Evolutionary conservation across 1,140 invertebrate genomes (phyloP).

Genomic region (Ceratoteleas bidentatus): DNA sequence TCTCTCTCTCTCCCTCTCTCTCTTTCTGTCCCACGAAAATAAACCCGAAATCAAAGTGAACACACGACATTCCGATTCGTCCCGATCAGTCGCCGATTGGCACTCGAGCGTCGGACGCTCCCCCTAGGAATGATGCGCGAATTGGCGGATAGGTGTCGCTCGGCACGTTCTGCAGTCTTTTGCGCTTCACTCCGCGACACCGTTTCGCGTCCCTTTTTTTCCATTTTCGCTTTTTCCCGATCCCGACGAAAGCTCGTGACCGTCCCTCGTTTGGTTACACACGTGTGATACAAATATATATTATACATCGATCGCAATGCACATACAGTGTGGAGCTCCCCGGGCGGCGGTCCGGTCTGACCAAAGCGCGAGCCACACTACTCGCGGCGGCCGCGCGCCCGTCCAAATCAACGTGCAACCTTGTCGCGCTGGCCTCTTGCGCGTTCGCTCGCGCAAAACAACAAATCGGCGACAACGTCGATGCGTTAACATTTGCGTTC

Average conservation of each 20-base stretch:
- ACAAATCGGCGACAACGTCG: constrained; percentile 16
- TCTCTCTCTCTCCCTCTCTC: neutral
- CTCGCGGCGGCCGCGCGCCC: constrained; percentile 8
- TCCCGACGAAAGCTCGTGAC: neutral
- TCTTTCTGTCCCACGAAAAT: too few relatives aligned
- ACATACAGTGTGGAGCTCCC: constrained; percentile 11
- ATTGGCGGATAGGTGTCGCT: neutral
- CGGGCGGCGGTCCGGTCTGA: constrained; percentile 27
- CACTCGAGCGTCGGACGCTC: too few relatives aligned
- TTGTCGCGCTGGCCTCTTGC: neutral
- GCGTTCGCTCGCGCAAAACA: neutral
- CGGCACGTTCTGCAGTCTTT: neutral
- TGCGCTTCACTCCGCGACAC: neutral
- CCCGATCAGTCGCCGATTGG: too few relatives aligned
- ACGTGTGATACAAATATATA: constrained; percentile 50
- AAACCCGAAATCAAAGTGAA: too few relatives aligned
- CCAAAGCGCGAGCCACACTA: constrained; percentile 34
- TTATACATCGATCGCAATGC: constrained; percentile 47
- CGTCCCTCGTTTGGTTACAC: constrained; percentile 16
- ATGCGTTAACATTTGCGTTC: constrained; percentile 19
- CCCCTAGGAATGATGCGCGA: too few relatives aligned
- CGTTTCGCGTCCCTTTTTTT: constrained; percentile 19
- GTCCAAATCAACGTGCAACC: constrained; percentile 26
- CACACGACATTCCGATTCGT: too few relatives aligned
- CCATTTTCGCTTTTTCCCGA: neutral